These are phyloP conservation scores for Epirrhoe alternata DNA, from an alignment of 2,888 invertebrate genomes.

Conservation along the genomic window DNA sequence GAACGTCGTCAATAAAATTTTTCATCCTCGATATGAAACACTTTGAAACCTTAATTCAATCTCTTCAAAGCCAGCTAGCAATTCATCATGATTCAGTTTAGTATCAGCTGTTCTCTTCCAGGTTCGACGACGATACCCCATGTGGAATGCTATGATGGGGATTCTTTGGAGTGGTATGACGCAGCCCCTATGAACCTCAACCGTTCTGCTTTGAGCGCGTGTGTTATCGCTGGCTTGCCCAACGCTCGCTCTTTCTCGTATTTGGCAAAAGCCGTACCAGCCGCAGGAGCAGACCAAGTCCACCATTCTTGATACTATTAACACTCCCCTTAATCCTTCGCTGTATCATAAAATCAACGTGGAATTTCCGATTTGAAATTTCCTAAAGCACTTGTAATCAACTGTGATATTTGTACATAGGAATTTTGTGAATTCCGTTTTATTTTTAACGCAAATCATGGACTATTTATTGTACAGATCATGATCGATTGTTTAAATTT, in stretches of 20 bases:
- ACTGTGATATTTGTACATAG: constrained; percentile 77
- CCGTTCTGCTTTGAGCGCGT: constrained; percentile 92
- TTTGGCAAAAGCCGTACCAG: constrained; percentile 78
- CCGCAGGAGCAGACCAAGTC: constrained; percentile 78
- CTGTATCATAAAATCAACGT: constrained; percentile 29
- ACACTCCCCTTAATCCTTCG: constrained; percentile 7
- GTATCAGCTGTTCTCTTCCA: constrained; percentile 52
- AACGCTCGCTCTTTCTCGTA: constrained; percentile 89
- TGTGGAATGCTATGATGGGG: constrained; percentile 92
- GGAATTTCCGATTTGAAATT: constrained; percentile 29
- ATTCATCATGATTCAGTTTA: too few relatives aligned
- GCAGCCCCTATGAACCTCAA: constrained; percentile 92
- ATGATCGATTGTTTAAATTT: constrained; percentile 56
- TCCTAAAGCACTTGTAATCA: constrained; percentile 43
- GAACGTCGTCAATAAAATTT: too few relatives aligned
- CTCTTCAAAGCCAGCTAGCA: too few relatives aligned
- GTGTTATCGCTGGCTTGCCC: constrained; percentile 89
- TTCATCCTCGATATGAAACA: too few relatives aligned
- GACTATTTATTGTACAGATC: constrained; percentile 68
- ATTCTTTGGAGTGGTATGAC: constrained; percentile 87
- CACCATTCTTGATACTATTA: constrained; percentile 63
- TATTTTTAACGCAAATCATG: constrained; percentile 73
- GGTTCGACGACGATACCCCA: constrained; percentile 89
- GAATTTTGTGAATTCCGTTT: constrained; percentile 68
- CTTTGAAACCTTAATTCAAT: too few relatives aligned